Conservation (phyloP, 2,888 invertebrate genomes). For the Drosophila pseudotakahashii region DNA sequence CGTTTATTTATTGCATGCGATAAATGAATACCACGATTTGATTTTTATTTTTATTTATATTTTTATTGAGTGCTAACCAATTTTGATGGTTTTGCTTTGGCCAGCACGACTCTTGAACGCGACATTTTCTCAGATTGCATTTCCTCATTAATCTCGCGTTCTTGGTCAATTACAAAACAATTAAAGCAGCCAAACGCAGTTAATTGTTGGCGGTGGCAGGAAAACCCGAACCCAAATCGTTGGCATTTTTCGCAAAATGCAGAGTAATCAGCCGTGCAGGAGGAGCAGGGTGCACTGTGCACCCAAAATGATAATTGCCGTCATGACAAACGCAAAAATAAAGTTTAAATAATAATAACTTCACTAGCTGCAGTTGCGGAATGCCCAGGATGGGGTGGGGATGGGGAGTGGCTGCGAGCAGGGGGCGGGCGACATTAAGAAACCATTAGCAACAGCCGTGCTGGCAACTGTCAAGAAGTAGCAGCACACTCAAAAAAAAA, state of each 20-base stretch:
- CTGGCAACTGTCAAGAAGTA: conserved; percentile 55
- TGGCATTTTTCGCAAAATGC: conserved; percentile 41
- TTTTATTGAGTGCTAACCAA: conserved; percentile 34
- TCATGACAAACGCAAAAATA: conserved; percentile 78
- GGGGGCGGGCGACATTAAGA: conserved; percentile 64
- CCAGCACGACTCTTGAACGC: conserved; percentile 25
- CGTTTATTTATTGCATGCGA: conserved; percentile 64
- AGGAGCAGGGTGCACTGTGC: conserved; percentile 34
- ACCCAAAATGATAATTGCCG: conserved; percentile 73
- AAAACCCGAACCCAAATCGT: conserved; percentile 58
- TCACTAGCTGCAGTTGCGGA: conserved; percentile 50
- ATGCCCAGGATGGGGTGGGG: conserved; percentile 4
- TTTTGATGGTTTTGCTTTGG: conserved; percentile 19
- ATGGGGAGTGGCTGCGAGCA: conserved; percentile 6
- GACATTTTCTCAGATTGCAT: conserved; percentile 40
- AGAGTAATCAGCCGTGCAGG: conserved; percentile 27
- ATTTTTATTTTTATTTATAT: conserved; percentile 3
- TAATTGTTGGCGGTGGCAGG: conserved; percentile 56
- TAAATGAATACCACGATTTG: conserved; percentile 39
- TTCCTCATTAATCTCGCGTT: conserved; percentile 46
- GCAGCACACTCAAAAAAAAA: conserved; percentile 11
- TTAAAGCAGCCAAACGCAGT: conserved; percentile 49
- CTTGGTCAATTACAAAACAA: conserved; percentile 62
- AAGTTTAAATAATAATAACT: conserved; percentile 78
- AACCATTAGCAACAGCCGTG: conserved; percentile 74